phyloP scores from a whole-genome alignment of 2,797 vertebrate species.

The Molossus molossus region DNA sequence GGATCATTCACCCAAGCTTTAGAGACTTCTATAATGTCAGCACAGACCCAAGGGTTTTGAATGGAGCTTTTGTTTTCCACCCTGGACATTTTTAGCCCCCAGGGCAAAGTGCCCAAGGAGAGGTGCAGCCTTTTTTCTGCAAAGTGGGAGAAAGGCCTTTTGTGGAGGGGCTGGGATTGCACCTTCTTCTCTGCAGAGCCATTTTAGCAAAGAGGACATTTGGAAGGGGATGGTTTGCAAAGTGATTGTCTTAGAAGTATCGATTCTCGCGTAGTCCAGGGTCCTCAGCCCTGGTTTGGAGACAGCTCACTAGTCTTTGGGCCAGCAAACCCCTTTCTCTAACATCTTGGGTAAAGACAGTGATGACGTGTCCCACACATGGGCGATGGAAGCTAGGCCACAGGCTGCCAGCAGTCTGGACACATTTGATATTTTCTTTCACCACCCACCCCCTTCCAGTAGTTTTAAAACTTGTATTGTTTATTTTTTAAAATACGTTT shows the following conservation, averaged over 20 bases:
- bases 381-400: neutral
- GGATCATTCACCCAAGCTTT: neutral
- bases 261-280: accelerated
- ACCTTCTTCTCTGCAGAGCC: neutral
- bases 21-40: slow-evolving; percentile 66
- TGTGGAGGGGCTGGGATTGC: neutral
- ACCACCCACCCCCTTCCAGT: neutral
- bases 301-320: neutral
- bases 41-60: slow-evolving; percentile 22
- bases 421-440: slow-evolving; percentile 14
- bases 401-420: neutral
- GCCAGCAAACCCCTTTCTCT: neutral
- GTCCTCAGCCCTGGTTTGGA: neutral
- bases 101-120: neutral
- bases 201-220: neutral
- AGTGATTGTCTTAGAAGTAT: neutral
- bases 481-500: neutral
- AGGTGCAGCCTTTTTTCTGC: slow-evolving; percentile 2
- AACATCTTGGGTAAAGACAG: neutral
- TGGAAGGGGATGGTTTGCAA: neutral
- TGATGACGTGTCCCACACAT: accelerated
- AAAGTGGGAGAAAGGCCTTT: neutral
- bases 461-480: neutral
- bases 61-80: slow-evolving; percentile 64
- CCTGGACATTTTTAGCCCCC: neutral